A percentile compares a stretch with the other conserved stretches of the same genome.
These are phyloP conservation scores for Rhorus exstirpatorius DNA, from an alignment of 2,888 invertebrate species.

Conservation along the genomic window DNA sequence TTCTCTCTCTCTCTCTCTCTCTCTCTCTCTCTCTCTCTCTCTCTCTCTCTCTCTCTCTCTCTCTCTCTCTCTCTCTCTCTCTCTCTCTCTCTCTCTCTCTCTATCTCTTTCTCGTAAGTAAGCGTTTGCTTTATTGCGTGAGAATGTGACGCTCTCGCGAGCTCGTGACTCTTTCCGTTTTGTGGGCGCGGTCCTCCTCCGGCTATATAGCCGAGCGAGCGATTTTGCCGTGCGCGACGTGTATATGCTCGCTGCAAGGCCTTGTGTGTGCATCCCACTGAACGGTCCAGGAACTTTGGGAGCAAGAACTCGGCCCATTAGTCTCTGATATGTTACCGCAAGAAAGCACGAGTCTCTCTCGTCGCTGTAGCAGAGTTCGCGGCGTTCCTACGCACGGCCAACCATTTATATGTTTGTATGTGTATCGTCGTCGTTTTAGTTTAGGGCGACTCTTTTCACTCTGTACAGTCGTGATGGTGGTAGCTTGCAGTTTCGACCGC, in stretches of 20 bases:
- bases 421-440: no score
- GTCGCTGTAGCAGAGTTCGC: no score
- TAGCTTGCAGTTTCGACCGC: no score
- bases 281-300: slow-evolving; percentile 14
- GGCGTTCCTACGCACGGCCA: no score
- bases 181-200: not conserved
- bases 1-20: not conserved
- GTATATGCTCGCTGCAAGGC: no score
- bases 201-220: slow-evolving; percentile 16
- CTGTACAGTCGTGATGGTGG: no score
- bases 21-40: not conserved
- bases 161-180: slow-evolving; percentile 23
- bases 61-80: not conserved
- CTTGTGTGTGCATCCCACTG: not conserved
- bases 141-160: slow-evolving; percentile 58
- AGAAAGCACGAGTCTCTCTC: no score
- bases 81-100: not conserved
- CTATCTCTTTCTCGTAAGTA: not conserved
- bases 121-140: slow-evolving; percentile 59
- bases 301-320: slow-evolving; percentile 61
- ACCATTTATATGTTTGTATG: no score
- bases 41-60: no score
- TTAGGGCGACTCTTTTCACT: no score
- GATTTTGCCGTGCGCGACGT: no score
- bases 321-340: slow-evolving; percentile 47